These are phyloP conservation scores for Cyrtonyx montezumae DNA, from an alignment of 2,113 vertebrate genomes.

Conservation along the genomic window DNA sequence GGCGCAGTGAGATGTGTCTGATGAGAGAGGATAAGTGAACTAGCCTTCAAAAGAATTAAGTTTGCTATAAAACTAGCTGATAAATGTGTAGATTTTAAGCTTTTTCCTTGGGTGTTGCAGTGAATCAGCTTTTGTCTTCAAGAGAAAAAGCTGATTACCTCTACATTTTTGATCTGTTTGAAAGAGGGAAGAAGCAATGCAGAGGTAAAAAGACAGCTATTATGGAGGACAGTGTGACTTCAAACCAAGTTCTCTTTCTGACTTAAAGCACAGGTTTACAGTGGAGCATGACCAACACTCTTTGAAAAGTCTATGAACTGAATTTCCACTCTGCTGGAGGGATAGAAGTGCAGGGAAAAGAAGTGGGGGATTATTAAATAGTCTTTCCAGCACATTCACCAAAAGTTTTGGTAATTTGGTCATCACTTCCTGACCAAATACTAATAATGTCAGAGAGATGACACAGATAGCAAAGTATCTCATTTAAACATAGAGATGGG, in stretches of 20 bases:
- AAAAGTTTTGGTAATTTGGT: neutral
- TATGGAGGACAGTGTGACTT: neutral
- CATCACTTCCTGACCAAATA: too few species aligned
- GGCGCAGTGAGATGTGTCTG: neutral
- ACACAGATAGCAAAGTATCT: neutral
- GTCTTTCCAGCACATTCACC: neutral
- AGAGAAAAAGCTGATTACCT: neutral
- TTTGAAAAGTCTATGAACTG: neutral
- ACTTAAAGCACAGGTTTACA: accelerated
- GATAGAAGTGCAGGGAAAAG: neutral
- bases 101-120: neutral
- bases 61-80: neutral
- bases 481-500: neutral
- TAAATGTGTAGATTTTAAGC: neutral
- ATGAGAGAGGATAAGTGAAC: neutral
- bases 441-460: neutral
- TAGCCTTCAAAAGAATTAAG: slow-evolving; percentile 4
- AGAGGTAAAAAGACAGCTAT: neutral
- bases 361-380: neutral
- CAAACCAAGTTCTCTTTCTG: neutral
- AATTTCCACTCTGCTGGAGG: neutral
- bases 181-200: neutral
- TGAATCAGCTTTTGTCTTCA: slow-evolving; percentile 11
- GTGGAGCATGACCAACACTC: neutral
- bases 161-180: neutral